Percentiles rank a stretch among this genome's conserved stretches.
These are phyloP conservation scores for Drosophila micromelanica DNA, from an alignment of 1,140 invertebrate genomes.

Conservation along the genomic window DNA sequence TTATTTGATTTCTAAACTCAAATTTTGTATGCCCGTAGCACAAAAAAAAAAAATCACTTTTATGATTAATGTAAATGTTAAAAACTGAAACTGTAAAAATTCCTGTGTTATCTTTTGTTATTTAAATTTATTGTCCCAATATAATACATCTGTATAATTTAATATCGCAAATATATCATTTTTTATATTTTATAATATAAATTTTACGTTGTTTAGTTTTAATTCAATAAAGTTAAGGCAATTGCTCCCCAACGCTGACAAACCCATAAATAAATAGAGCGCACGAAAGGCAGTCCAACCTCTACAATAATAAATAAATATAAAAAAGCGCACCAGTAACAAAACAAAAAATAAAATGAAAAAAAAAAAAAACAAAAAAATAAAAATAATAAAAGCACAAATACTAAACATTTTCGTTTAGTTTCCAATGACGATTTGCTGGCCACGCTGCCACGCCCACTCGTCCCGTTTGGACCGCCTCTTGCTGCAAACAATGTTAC, in stretches of 20 bases:
- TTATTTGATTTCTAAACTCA: background rate
- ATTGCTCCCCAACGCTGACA: constrained; percentile 13
- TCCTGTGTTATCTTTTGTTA: background rate
- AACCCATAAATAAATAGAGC: constrained; percentile 46
- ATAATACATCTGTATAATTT: constrained; percentile 11
- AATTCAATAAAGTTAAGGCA: constrained; percentile 24
- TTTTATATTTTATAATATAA: constrained; percentile 38
- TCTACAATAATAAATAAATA: constrained; percentile 72
- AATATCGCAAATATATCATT: constrained; percentile 29
- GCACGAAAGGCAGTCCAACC: constrained; percentile 24
- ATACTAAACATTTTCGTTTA: constrained; percentile 82
- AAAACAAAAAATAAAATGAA: constrained; percentile 21
- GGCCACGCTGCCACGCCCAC: constrained; percentile 41
- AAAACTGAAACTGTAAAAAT: background rate
- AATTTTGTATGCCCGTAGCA: background rate
- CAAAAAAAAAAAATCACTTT: background rate
- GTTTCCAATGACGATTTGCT: constrained; percentile 78
- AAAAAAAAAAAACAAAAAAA: constrained; percentile 39
- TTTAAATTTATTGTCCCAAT: constrained; percentile 6
- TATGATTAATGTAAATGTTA: background rate
- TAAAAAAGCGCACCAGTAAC: constrained; percentile 24
- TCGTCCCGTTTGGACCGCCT: constrained; percentile 4
- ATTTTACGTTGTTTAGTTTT: constrained; percentile 18
- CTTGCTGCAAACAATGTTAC: constrained; percentile 64
- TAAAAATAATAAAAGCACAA: constrained; percentile 55